Evolutionary conservation across 2,113 vertebrate species (phyloP).

Genomic region (Thryonomys swinderianus): DNA sequence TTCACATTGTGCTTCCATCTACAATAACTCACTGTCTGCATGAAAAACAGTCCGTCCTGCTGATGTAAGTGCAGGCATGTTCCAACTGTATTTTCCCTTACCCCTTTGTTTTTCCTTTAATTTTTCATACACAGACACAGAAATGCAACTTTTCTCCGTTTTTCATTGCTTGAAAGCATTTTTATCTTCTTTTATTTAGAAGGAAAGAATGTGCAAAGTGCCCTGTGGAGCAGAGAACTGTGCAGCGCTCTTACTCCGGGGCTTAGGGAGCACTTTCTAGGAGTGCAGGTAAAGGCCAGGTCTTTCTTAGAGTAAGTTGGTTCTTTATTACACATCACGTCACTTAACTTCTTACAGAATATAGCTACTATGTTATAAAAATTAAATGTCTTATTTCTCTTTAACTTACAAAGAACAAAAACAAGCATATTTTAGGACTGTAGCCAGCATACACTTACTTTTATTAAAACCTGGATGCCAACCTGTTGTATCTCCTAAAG

Average conservation of each 20-base stretch:
- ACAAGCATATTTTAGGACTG: neutral
- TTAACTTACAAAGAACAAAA: neutral
- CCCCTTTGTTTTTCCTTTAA: neutral
- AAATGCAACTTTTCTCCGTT: neutral
- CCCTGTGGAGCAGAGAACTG: neutral
- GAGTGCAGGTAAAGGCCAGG: neutral
- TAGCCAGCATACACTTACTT: constrained; percentile 1
- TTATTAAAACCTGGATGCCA: neutral
- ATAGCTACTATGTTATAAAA: neutral
- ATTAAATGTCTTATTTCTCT: neutral
- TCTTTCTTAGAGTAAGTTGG: neutral
- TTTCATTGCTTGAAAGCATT: neutral
- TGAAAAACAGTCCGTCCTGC: neutral
- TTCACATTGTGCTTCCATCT: neutral
- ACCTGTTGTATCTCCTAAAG: constrained; percentile 15
- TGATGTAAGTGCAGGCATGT: neutral
- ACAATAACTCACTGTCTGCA: neutral
- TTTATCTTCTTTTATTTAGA: neutral
- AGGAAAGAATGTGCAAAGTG: neutral
- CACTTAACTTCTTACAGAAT: neutral
- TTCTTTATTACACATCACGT: neutral
- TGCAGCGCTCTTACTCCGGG: neutral
- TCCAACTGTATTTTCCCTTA: neutral
- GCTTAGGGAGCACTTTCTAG: neutral
- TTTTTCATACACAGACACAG: neutral